A percentile compares a stretch with the other conserved stretches of the same genome.
These are phyloP conservation scores for Xenopus petersii DNA, from an alignment of 2,797 vertebrate species.

Conservation along the genomic window DNA sequence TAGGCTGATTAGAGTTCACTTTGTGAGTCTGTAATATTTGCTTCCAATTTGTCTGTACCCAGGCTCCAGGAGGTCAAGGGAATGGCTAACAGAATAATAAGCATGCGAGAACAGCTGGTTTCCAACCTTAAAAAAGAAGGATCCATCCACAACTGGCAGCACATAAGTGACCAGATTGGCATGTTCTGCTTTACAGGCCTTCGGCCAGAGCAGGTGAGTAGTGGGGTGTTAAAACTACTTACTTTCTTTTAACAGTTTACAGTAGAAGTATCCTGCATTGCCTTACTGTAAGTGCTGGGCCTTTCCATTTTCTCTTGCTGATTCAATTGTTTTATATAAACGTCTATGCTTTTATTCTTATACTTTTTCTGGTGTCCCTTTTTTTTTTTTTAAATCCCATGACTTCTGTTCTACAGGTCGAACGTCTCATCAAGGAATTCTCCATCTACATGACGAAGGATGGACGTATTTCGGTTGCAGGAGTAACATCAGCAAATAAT, in stretches of 20 bases:
- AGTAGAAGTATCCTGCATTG: too few relatives aligned
- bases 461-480: slow-evolving; percentile 92
- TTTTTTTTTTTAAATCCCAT: too few relatives aligned
- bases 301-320: too few relatives aligned
- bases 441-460: slow-evolving; percentile 98
- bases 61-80: slow-evolving; percentile 90
- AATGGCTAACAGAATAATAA: slow-evolving; percentile 94
- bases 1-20: too few relatives aligned
- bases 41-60: neutral
- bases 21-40: too few relatives aligned
- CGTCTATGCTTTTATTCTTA: too few relatives aligned
- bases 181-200: slow-evolving; percentile 99
- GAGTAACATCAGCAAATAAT: slow-evolving; percentile 86
- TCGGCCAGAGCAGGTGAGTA: slow-evolving; percentile 88
- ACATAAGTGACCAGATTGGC: slow-evolving; percentile 95
- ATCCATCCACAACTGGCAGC: slow-evolving; percentile 91
- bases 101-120: slow-evolving; percentile 89
- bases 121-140: slow-evolving; percentile 90
- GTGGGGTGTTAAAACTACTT: too few relatives aligned
- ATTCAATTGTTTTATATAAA: too few relatives aligned
- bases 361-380: too few relatives aligned
- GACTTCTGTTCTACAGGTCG: slow-evolving; percentile 71
- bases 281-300: too few relatives aligned
- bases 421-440: slow-evolving; percentile 88
- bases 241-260: too few relatives aligned